phyloP scores from a whole-genome alignment of 2,888 invertebrate species.

The Callimorpha dominula region DNA sequence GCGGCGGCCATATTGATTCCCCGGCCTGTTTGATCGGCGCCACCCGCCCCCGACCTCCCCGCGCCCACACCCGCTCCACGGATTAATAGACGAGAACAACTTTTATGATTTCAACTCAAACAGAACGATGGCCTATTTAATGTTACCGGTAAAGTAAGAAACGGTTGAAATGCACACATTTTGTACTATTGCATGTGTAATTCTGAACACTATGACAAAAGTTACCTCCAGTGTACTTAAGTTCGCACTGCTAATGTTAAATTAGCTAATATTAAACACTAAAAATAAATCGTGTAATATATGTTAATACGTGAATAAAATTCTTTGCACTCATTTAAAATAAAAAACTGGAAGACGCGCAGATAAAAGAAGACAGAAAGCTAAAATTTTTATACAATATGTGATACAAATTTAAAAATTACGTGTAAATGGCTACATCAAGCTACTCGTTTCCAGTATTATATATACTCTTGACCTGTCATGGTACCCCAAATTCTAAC shows the following conservation, averaged over 20 bases:
- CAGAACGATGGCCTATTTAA: slow-evolving; percentile 72
- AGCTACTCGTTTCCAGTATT: no score
- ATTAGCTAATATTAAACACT: slow-evolving; percentile 37
- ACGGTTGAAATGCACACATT: slow-evolving; percentile 39
- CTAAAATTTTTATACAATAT: no score
- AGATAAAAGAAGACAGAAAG: no score
- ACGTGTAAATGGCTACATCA: no score
- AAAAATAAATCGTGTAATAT: slow-evolving; percentile 27
- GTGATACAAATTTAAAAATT: no score
- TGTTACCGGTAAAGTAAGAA: slow-evolving; percentile 57
- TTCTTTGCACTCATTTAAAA: no score
- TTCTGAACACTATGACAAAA: slow-evolving; percentile 20
- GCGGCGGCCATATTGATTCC: slow-evolving; percentile 87
- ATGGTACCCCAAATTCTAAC: no score
- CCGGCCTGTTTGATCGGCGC: slow-evolving; percentile 85
- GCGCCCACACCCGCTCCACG: slow-evolving; percentile 64
- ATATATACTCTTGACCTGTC: no score
- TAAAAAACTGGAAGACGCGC: no score
- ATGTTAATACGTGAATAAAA: slow-evolving; percentile 11
- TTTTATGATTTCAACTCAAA: slow-evolving; percentile 86
- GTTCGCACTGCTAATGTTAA: slow-evolving; percentile 15
- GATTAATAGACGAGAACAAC: slow-evolving; percentile 86
- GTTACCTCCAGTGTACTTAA: slow-evolving; percentile 21
- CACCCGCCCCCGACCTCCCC: slow-evolving; percentile 65
- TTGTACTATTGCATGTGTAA: slow-evolving; percentile 35